Percentiles rank a stretch among this genome's conserved stretches.
phyloP scores from a whole-genome alignment of 2,888 invertebrate species.

The Cristatella mucedo region DNA sequence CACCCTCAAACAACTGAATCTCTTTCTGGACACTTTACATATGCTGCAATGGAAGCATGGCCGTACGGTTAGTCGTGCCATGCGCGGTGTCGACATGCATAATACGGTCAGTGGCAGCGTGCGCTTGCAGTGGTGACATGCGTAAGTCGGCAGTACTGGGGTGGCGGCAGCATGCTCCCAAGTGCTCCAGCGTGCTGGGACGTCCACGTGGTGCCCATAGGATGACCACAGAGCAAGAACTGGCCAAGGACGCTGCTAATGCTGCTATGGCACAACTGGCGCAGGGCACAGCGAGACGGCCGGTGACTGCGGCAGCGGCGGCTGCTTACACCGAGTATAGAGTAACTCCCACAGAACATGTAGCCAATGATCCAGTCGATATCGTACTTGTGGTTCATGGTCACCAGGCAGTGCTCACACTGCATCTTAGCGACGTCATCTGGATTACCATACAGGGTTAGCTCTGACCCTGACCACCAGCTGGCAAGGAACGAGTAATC shows the following conservation, averaged over 20 bases:
- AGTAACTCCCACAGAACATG: conserved; percentile 66
- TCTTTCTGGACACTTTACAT: too few relatives aligned
- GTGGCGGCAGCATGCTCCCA: too few relatives aligned
- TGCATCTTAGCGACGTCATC: conserved; percentile 48
- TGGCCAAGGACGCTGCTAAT: background rate
- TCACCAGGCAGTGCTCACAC: conserved; percentile 68
- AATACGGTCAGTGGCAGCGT: too few relatives aligned
- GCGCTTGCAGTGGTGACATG: too few relatives aligned
- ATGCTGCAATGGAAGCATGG: too few relatives aligned
- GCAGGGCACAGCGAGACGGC: too few relatives aligned
- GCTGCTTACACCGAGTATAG: conserved; percentile 60
- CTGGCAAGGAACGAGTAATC: conserved; percentile 79
- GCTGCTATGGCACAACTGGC: background rate
- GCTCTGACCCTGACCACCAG: conserved; percentile 72
- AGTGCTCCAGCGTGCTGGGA: background rate
- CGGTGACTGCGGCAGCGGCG: background rate
- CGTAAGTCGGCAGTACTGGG: too few relatives aligned
- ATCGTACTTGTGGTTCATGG: conserved; percentile 90
- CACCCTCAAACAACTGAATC: too few relatives aligned
- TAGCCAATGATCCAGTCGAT: conserved; percentile 89
- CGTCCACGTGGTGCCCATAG: too few relatives aligned
- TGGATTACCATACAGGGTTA: conserved; percentile 55
- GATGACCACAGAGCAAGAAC: background rate
- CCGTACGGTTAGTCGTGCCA: too few relatives aligned
- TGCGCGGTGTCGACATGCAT: too few relatives aligned